Conservation (phyloP, 2,888 invertebrate genomes). For the Embidobia sp. region DNA sequence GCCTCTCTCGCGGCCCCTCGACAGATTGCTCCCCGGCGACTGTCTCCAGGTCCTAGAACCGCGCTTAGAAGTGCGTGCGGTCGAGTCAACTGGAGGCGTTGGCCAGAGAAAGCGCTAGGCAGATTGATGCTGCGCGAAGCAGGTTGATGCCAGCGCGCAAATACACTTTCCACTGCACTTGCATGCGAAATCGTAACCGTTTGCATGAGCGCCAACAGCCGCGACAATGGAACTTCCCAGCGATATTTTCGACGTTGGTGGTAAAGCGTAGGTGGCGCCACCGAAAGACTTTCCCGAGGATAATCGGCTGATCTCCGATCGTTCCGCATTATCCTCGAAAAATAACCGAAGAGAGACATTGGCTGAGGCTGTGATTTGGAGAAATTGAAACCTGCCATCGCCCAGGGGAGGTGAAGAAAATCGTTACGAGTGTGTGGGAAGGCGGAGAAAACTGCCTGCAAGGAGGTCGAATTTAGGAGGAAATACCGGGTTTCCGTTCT, state of each 20-base stretch:
- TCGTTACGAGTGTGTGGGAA: too few species aligned
- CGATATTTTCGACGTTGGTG: conserved; percentile 59
- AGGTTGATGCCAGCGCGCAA: conserved; percentile 47
- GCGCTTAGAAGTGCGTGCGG: conserved; percentile 51
- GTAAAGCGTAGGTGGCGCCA: conserved; percentile 55
- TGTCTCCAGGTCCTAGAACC: conserved; percentile 5
- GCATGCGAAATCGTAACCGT: conserved; percentile 51
- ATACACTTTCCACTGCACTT: conserved; percentile 62
- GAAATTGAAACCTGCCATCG: too few species aligned
- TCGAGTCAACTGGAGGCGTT: conserved; percentile 66
- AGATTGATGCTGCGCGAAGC: conserved; percentile 71
- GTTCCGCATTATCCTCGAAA: conserved; percentile 18
- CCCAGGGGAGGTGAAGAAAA: too few species aligned
- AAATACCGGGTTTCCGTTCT: too few species aligned
- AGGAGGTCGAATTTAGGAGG: too few species aligned
- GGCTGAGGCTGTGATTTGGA: background rate
- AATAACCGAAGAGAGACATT: background rate
- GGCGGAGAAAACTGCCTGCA: too few species aligned
- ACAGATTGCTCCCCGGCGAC: background rate
- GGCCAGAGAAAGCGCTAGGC: conserved; percentile 73
- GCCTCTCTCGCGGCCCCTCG: background rate
- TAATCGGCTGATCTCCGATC: conserved; percentile 15
- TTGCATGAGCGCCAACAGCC: conserved; percentile 12
- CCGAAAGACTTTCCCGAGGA: conserved; percentile 40
- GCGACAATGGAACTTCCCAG: conserved; percentile 40